Evolutionary conservation across 2,888 invertebrate species (phyloP).

Genomic region (Protophormia terraenovae): DNA sequence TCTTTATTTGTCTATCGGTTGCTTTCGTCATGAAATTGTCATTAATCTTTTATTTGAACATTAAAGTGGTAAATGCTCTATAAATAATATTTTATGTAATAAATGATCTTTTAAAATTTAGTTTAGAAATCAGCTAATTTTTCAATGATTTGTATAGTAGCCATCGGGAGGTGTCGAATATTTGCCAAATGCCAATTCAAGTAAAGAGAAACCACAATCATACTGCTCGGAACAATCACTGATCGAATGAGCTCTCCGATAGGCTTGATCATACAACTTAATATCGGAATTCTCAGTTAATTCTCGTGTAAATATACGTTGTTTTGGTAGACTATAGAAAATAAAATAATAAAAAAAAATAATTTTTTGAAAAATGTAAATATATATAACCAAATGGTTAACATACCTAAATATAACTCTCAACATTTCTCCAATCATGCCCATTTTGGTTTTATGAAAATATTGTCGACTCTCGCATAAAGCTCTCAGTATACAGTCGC

Average conservation of each 20-base stretch:
- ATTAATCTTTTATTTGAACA: too few species aligned
- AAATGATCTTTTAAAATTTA: too few species aligned
- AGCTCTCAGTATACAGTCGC: constrained; percentile 87
- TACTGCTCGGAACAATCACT: constrained; percentile 83
- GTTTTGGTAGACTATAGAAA: constrained; percentile 86
- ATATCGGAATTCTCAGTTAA: constrained; percentile 86
- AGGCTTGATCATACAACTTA: constrained; percentile 86
- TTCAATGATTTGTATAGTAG: constrained; percentile 69
- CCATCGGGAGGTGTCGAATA: constrained; percentile 77
- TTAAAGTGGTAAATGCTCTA: too few species aligned
- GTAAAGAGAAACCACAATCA: constrained; percentile 86
- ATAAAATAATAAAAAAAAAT: constrained; percentile 65
- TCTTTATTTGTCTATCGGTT: too few species aligned
- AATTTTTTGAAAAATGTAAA: not conserved
- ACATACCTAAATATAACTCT: constrained; percentile 87
- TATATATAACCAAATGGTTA: not conserved
- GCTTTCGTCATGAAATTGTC: too few species aligned
- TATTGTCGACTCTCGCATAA: constrained; percentile 88
- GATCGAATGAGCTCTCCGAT: constrained; percentile 81
- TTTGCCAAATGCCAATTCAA: constrained; percentile 87
- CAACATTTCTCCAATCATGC: constrained; percentile 87
- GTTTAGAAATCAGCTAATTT: not conserved
- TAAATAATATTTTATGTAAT: too few species aligned
- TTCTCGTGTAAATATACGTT: constrained; percentile 85
- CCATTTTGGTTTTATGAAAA: constrained; percentile 85